Evolutionary conservation across 1,140 invertebrate species (phyloP).

Genomic region (Megalopta genalis): DNA sequence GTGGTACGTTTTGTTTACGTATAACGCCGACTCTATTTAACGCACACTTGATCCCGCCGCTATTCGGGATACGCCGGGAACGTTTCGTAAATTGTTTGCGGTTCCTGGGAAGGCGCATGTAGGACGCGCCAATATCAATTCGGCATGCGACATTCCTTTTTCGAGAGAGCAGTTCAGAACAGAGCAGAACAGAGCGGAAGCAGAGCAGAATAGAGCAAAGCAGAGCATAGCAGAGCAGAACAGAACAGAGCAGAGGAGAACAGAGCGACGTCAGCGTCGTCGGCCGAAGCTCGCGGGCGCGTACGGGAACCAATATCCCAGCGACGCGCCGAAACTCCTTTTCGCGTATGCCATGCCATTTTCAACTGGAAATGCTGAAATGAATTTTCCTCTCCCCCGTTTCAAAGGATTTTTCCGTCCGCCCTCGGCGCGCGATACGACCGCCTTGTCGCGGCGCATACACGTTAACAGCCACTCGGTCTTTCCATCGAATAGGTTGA

Average conservation of each 20-base stretch:
- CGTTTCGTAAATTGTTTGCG: constrained; percentile 34
- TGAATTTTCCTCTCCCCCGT: constrained; percentile 35
- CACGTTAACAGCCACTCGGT: not conserved
- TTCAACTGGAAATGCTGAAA: constrained; percentile 40
- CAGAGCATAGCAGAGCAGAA: too few species aligned
- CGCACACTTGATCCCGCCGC: too few species aligned
- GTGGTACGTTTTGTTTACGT: too few species aligned
- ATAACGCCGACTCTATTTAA: too few species aligned
- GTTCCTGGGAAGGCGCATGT: constrained; percentile 16
- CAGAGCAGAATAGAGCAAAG: too few species aligned
- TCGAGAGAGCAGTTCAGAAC: not conserved
- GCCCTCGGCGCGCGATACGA: not conserved
- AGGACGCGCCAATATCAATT: constrained; percentile 19
- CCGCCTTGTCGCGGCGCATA: not conserved
- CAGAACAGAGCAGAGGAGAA: too few species aligned
- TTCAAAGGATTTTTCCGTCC: constrained; percentile 31
- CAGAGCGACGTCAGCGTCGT: too few species aligned
- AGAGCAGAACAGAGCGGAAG: too few species aligned
- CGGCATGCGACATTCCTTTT: constrained; percentile 16
- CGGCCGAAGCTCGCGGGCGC: not conserved
- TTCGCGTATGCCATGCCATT: constrained; percentile 19
- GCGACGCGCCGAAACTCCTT: constrained; percentile 15
- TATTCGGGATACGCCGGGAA: not conserved
- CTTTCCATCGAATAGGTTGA: constrained; percentile 7
- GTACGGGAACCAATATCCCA: constrained; percentile 35